Base-by-base conservation (phyloP, 2,797 vertebrate genomes). In the Eurystomus glaucurus region DNA sequence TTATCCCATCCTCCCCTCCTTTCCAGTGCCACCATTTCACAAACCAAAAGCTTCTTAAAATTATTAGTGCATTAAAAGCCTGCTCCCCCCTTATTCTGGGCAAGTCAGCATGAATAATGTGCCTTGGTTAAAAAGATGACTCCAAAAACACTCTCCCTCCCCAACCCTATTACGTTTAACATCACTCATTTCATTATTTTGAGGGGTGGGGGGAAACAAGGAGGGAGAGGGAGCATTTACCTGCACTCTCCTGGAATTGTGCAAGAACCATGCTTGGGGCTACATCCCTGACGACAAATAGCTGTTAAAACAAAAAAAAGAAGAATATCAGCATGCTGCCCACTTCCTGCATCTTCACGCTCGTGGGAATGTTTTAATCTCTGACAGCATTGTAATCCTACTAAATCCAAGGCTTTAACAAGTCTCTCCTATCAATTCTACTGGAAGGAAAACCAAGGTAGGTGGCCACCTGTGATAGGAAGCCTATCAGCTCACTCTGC, bases 221-320 rank as follows among this genome's bases (percentile, higher is more conserved):
- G 64, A 78, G 58, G n/a, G 66, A 77, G 77, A 55, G n/a, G 86
- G 91, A 89, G 66, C 68, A 84, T 96, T 99, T 99, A 99, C 99
- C 99, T 99, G 99, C 99, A 99, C 96, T 98, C 99, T 93, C 99
- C 99, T 33, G 99, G 99, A 95, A 98, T 97, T 97, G 99, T 99
- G 97, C 99, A 99, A 35, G 99, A 99, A 48, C 99, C 99, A 23
- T 99, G 99, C 97, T 99, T 99, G 51, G 98, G 98, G 98, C 99
- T 99, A 98, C 99, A 99, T 97, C 99, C 99, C 98, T 99, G 99
- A 88, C 99, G 98, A 97, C 99, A 99, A 97, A 99, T 99, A 35
- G 99, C 99, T 99, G 97, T 69, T 97, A 91, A 95, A 93, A 96
- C 33, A 91, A 71, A 97, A 70, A 97, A 75, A 94, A 61, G 54